Evolutionary conservation across 2,113 vertebrate genomes (phyloP).

Genomic region (Empidonax alnorum): DNA sequence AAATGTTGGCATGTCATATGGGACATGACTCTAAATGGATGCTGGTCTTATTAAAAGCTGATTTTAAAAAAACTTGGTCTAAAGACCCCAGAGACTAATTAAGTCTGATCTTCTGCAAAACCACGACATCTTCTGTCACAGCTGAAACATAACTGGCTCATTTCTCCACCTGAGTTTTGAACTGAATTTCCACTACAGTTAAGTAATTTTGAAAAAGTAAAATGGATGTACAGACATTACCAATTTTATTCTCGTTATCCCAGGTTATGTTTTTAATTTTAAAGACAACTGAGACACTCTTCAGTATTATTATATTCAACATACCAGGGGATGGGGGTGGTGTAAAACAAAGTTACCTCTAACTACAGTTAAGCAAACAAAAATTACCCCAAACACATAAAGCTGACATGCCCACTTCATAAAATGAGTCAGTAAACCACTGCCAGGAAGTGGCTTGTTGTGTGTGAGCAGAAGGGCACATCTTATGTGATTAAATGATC

Average conservation of each 20-base stretch:
- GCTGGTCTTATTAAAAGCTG: not conserved
- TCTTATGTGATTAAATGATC: not conserved
- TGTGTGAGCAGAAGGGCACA: not conserved
- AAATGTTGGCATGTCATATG: not conserved
- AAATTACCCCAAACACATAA: not conserved
- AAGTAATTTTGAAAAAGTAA: not conserved
- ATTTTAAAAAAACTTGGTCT: not conserved
- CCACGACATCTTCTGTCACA: not conserved
- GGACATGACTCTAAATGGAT: not conserved
- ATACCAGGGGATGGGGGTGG: rapidly evolving
- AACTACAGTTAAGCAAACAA: not conserved
- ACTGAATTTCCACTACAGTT: not conserved
- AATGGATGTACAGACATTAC: not conserved
- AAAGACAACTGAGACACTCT: not conserved
- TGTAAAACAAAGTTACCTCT: not conserved
- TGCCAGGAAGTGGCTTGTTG: slow-evolving; percentile 24
- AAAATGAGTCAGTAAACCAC: slow-evolving; percentile 49
- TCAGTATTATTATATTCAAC: not conserved
- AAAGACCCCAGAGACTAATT: not conserved
- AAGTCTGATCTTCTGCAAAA: not conserved
- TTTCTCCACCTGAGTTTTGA: not conserved
- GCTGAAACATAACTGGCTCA: not conserved
- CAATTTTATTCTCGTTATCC: not conserved
- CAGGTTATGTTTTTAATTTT: not conserved
- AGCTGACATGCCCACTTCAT: not conserved